Evolutionary conservation across 2,797 vertebrate genomes (phyloP).

Genomic region (Artibeus lituratus): DNA sequence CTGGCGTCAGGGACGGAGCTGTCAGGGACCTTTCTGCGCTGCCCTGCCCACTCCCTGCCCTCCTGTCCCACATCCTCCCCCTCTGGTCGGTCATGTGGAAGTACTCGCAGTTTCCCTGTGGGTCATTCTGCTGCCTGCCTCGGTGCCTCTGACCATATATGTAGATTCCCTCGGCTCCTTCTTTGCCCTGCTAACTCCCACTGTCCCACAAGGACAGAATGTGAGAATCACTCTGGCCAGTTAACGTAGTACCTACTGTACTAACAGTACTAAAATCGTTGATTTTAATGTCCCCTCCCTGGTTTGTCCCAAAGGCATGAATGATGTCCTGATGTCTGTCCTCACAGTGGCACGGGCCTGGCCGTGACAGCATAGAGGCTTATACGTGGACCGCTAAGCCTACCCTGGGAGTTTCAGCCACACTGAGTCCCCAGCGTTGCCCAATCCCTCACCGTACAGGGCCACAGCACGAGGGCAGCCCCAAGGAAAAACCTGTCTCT

Average conservation of each 20-base stretch:
- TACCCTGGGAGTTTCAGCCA: neutral
- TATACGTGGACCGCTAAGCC: neutral
- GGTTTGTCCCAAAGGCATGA: neutral
- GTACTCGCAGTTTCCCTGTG: neutral
- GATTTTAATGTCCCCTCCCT: neutral
- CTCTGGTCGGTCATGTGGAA: neutral
- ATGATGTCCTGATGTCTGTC: neutral
- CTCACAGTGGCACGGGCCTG: neutral
- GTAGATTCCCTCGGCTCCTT: rapidly evolving
- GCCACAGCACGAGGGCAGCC: neutral
- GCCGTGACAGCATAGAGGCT: neutral
- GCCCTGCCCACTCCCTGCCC: neutral
- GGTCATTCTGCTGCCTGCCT: neutral
- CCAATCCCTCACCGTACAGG: neutral
- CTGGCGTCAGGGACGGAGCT: neutral
- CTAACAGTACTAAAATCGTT: neutral
- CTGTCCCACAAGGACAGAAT: neutral
- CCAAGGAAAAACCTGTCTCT: conserved; percentile 53
- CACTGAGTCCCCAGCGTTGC: neutral
- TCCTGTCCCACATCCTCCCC: no score
- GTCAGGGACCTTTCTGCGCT: neutral
- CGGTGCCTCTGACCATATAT: rapidly evolving
- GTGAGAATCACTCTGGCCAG: neutral
- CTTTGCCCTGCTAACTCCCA: neutral
- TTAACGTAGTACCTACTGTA: neutral